A percentile compares a stretch with the other conserved stretches of the same genome.
These are phyloP conservation scores for Marasmarcha lunaedactyla DNA, from an alignment of 2,888 invertebrate species.

Conservation along the genomic window DNA sequence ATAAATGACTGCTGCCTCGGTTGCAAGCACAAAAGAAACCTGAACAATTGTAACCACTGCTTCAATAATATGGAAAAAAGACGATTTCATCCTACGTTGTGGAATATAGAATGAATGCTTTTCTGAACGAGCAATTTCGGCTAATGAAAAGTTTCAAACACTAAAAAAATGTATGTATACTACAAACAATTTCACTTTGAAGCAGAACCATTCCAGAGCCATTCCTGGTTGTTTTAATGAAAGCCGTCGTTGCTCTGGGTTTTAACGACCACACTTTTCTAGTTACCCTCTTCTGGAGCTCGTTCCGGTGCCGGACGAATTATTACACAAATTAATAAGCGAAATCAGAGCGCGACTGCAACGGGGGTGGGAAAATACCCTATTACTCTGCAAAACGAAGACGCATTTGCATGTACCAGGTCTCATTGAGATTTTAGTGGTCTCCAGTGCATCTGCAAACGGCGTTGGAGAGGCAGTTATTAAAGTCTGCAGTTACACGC, in stretches of 20 bases:
- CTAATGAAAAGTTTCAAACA: too few relatives aligned
- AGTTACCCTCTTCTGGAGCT: conserved; percentile 53
- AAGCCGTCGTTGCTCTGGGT: conserved; percentile 33
- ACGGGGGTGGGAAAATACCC: conserved; percentile 23
- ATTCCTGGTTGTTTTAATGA: conserved; percentile 41
- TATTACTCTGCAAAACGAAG: conserved; percentile 32
- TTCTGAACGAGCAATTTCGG: too few relatives aligned
- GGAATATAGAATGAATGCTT: too few relatives aligned
- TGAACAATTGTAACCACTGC: background rate
- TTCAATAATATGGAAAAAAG: too few relatives aligned
- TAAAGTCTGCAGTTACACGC: too few relatives aligned
- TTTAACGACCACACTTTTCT: conserved; percentile 62
- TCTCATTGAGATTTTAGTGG: too few relatives aligned
- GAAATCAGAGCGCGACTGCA: conserved; percentile 29
- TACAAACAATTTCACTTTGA: too few relatives aligned
- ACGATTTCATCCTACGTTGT: too few relatives aligned
- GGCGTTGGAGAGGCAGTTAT: too few relatives aligned
- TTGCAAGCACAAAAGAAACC: conserved; percentile 1
- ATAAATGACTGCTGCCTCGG: background rate
- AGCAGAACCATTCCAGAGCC: too few relatives aligned
- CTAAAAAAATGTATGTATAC: too few relatives aligned
- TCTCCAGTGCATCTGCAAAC: too few relatives aligned
- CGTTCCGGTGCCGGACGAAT: conserved; percentile 46
- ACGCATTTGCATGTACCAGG: conserved; percentile 28
- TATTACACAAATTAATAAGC: conserved; percentile 57